A percentile compares a stretch with the other conserved stretches of the same genome.
Conservation (phyloP, 1,140 invertebrate species). For the Hyphantria cunea region DNA sequence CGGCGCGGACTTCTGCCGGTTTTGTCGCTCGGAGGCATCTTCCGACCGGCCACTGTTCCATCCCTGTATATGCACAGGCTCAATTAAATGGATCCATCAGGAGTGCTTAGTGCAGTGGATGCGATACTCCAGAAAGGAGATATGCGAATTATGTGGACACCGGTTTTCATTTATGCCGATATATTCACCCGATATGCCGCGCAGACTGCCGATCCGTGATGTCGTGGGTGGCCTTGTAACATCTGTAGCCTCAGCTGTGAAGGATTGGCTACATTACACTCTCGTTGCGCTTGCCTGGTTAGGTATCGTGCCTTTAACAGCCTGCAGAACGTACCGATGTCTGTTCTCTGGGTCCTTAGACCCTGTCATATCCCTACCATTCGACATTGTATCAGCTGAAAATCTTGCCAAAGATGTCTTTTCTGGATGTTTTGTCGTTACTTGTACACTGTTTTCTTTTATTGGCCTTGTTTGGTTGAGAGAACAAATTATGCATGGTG, state of each 20-base stretch:
- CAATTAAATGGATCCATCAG: constrained; percentile 99
- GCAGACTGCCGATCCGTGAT: constrained; percentile 94
- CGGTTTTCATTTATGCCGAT: constrained; percentile 99
- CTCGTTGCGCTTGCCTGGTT: constrained; percentile 98
- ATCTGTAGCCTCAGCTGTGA: constrained; percentile 94
- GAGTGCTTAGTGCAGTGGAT: constrained; percentile 95
- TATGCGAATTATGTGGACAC: constrained; percentile 99
- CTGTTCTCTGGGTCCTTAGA: constrained; percentile 95
- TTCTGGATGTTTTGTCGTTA: constrained; percentile 98
- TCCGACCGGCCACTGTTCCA: constrained; percentile 93
- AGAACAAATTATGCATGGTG: constrained; percentile 98
- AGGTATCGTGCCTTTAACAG: constrained; percentile 97
- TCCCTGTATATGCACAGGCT: constrained; percentile 99
- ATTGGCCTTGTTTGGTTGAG: constrained; percentile 98
- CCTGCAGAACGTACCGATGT: constrained; percentile 97
- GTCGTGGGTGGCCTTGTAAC: constrained; percentile 94
- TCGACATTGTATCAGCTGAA: constrained; percentile 96
- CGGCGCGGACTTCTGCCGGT: constrained; percentile 95
- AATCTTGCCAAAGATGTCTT: constrained; percentile 96
- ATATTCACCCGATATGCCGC: constrained; percentile 99
- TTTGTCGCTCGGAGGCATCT: constrained; percentile 96
- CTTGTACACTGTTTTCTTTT: constrained; percentile 97
- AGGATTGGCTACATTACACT: constrained; percentile 98
- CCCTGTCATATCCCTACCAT: constrained; percentile 91
- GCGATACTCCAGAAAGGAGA: constrained; percentile 98